Conservation (phyloP, 2,797 vertebrate genomes). For the Epinephelus coioides region DNA sequence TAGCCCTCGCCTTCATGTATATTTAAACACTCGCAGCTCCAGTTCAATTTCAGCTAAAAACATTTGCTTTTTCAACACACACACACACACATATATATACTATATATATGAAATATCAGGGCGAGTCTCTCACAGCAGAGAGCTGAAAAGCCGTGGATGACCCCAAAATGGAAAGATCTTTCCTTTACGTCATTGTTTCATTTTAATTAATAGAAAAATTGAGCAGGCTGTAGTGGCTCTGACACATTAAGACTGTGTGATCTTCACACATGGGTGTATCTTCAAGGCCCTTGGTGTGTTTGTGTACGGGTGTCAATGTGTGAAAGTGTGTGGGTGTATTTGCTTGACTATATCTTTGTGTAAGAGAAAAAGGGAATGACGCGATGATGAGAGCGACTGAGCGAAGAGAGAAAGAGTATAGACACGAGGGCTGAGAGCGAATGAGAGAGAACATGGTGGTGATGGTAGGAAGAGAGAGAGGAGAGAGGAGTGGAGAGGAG, state of each 20-base stretch:
- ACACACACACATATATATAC: neutral
- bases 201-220: constrained; percentile 68
- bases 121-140: constrained; percentile 1
- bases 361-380: constrained; percentile 70
- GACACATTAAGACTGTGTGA: constrained; percentile 79
- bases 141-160: constrained; percentile 23
- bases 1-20: constrained; percentile 77
- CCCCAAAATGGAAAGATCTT: constrained; percentile 40
- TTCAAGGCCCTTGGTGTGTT: constrained; percentile 81
- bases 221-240: constrained; percentile 71
- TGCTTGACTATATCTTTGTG: constrained; percentile 82
- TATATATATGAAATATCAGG: constrained; percentile 9
- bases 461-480: constrained; percentile 19
- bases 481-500: neutral
- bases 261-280: constrained; percentile 79
- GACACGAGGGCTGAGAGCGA: constrained; percentile 60
- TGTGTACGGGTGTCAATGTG: constrained; percentile 80
- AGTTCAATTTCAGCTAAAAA: constrained; percentile 66
- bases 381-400: constrained; percentile 63
- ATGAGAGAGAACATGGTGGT: constrained; percentile 53
- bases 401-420: constrained; percentile 52
- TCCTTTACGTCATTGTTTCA: constrained; percentile 48
- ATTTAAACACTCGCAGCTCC: constrained; percentile 74
- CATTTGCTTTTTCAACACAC: constrained; percentile 42
- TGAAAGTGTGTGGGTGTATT: constrained; percentile 81